Percentiles rank a stretch among this genome's conserved stretches.
Evolutionary conservation across 2,797 vertebrate genomes (phyloP).

Genomic region (Danio aesculapii): DNA sequence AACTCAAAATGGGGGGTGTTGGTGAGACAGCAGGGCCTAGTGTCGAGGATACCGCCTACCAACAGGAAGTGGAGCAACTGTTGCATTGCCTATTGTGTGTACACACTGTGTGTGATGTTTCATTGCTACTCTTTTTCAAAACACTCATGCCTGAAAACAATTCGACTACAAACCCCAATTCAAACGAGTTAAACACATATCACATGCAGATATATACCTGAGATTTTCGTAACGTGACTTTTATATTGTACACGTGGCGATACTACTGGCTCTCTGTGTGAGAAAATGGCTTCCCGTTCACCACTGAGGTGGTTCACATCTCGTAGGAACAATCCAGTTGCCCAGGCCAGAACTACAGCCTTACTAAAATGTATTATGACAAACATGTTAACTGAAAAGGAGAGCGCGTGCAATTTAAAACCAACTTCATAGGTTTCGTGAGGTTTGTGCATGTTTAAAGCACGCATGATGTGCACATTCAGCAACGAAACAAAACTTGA

Average conservation of each 20-base stretch:
- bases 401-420: background rate
- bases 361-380: background rate
- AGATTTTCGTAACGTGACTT: slow-evolving; percentile 31
- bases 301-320: slow-evolving; percentile 27
- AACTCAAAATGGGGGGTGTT: slow-evolving; percentile 60
- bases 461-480: background rate
- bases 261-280: slow-evolving; percentile 43
- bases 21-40: slow-evolving; percentile 55
- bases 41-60: slow-evolving; percentile 51
- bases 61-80: slow-evolving; percentile 63
- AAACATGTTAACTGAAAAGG: background rate
- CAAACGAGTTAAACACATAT: slow-evolving; percentile 36
- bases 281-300: slow-evolving; percentile 61
- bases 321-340: background rate
- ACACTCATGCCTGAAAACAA: background rate
- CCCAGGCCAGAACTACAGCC: background rate
- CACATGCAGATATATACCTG: slow-evolving; percentile 23
- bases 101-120: slow-evolving; percentile 11
- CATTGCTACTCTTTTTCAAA: background rate
- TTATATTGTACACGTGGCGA: slow-evolving; percentile 62
- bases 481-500: background rate
- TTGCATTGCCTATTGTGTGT: slow-evolving; percentile 53
- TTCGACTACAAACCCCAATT: slow-evolving; percentile 8
- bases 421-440: no score
- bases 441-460: background rate